These are phyloP conservation scores for Mus caroli DNA, from an alignment of 2,797 vertebrate species.

Conservation along the genomic window DNA sequence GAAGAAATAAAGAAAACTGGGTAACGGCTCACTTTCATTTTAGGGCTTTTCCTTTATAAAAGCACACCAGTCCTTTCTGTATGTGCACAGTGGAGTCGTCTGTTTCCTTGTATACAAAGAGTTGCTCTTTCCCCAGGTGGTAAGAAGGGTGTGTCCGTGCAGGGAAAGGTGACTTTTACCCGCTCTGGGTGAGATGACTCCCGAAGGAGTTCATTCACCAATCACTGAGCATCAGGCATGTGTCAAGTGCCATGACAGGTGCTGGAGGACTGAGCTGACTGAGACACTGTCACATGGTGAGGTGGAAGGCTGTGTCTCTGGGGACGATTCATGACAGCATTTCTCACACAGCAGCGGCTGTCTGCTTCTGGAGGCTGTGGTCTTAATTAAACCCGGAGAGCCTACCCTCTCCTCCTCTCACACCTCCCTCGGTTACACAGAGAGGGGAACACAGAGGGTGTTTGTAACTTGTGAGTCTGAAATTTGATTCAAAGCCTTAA, in stretches of 20 bases:
- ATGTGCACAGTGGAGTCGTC: background rate
- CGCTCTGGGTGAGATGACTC: background rate
- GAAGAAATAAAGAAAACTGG: conserved; percentile 31
- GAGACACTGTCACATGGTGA: background rate
- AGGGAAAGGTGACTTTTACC: background rate
- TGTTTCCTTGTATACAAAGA: background rate
- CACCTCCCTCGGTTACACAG: background rate
- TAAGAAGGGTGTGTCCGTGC: background rate
- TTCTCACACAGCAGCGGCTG: conserved; percentile 28
- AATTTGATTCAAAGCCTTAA: conserved; percentile 22
- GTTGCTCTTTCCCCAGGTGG: background rate
- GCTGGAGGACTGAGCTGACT: background rate
- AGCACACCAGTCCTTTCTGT: background rate
- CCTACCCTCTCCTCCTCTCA: background rate
- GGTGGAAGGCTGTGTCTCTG: background rate
- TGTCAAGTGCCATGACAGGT: conserved; percentile 12
- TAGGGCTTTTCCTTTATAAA: conserved; percentile 59
- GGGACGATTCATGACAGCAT: conserved; percentile 3
- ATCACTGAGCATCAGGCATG: background rate
- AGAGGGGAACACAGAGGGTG: background rate
- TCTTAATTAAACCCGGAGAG: conserved; percentile 51
- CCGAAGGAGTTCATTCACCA: conserved; percentile 45
- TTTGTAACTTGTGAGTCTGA: background rate
- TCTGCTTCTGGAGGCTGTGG: conserved; percentile 37
- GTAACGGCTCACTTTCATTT: conserved; percentile 46